phyloP scores from a whole-genome alignment of 1,140 invertebrate species.

The Bombyx mandarina region DNA sequence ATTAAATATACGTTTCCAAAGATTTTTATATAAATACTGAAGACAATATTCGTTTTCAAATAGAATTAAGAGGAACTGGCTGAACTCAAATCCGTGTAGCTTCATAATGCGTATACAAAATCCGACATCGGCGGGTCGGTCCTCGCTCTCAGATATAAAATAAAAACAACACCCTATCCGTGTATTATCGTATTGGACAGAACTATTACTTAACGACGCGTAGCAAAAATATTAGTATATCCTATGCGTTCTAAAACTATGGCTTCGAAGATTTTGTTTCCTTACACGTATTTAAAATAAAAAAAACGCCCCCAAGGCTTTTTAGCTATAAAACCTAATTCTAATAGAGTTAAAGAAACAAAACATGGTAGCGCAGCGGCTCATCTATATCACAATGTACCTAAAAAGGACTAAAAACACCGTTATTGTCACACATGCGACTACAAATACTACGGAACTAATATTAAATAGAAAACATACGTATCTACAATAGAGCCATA shows the following conservation, averaged over 20 bases:
- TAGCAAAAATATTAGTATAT: slow-evolving; percentile 66
- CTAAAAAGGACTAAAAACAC: slow-evolving; percentile 37
- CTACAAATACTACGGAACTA: slow-evolving; percentile 23
- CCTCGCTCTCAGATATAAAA: slow-evolving; percentile 50
- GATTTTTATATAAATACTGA: too few relatives aligned
- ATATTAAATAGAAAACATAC: slow-evolving; percentile 23
- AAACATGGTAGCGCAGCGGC: slow-evolving; percentile 33
- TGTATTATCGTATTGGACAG: slow-evolving; percentile 62
- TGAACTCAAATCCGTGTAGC: slow-evolving; percentile 31
- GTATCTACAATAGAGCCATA: slow-evolving; percentile 18
- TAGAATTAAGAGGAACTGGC: slow-evolving; percentile 69
- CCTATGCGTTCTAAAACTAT: slow-evolving; percentile 52
- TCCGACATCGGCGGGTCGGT: slow-evolving; percentile 51
- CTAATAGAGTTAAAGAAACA: slow-evolving; percentile 27
- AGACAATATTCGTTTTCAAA: slow-evolving; percentile 38
- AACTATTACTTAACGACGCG: slow-evolving; percentile 37
- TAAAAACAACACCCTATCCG: slow-evolving; percentile 32
- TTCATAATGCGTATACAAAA: slow-evolving; percentile 6
- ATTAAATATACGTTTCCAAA: too few relatives aligned
- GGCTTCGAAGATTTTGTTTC: slow-evolving; percentile 48
- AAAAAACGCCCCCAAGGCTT: slow-evolving; percentile 22
- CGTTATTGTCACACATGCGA: slow-evolving; percentile 50
- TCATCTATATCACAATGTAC: neutral
- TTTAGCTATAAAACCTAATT: slow-evolving; percentile 60
- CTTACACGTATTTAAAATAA: slow-evolving; percentile 8